A percentile compares a stretch with the other conserved stretches of the same genome.
Evolutionary conservation across 2,888 invertebrate species (phyloP).

Genomic region (Tromatobia lineatoria): DNA sequence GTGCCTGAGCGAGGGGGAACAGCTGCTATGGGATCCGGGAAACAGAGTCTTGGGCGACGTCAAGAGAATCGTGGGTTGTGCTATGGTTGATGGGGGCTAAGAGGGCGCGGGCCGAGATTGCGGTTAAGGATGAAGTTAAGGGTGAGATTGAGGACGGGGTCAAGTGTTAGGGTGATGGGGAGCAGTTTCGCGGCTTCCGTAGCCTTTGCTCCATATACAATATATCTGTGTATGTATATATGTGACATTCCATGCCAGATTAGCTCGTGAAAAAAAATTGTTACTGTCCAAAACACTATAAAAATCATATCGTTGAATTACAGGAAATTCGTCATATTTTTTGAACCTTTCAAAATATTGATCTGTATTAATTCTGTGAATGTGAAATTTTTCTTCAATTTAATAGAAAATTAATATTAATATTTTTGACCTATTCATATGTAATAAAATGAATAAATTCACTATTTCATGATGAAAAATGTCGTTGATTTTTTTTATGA

Average conservation of each 20-base stretch:
- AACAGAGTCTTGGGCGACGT: slow-evolving; percentile 58
- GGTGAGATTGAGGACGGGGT: slow-evolving; percentile 66
- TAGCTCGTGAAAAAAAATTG: neutral
- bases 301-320: neutral
- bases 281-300: neutral
- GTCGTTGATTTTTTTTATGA: neutral
- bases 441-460: neutral
- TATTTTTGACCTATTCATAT: too few relatives aligned
- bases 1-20: slow-evolving; percentile 30
- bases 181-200: slow-evolving; percentile 24
- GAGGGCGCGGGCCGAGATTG: slow-evolving; percentile 60
- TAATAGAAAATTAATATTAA: too few relatives aligned
- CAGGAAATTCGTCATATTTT: neutral
- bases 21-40: slow-evolving; percentile 49
- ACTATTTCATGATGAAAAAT: neutral
- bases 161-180: slow-evolving; percentile 63
- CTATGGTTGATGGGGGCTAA: slow-evolving; percentile 45
- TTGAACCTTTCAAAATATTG: neutral
- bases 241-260: slow-evolving; percentile 1
- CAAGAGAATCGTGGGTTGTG: slow-evolving; percentile 49
- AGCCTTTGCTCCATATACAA: neutral
- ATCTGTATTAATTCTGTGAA: neutral
- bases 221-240: neutral
- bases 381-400: neutral
- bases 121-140: slow-evolving; percentile 67